Base-by-base conservation (phyloP, 2,888 invertebrate genomes). In the Pachymerium ferrugineum region DNA sequence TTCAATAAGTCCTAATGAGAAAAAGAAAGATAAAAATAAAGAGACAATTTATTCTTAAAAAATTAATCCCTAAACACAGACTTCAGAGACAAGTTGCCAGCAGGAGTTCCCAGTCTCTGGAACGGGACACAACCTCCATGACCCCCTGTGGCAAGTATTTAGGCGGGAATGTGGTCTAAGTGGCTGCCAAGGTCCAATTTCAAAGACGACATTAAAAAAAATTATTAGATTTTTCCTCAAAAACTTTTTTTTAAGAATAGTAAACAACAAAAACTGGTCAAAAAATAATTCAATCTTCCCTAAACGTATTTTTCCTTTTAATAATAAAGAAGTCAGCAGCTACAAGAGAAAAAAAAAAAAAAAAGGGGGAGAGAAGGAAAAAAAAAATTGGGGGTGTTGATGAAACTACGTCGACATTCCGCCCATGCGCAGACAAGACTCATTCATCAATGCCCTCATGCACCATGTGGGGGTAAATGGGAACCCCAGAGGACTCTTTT, bases 171-270 rank as follows among this genome's bases (percentile, higher is more conserved):
- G 47, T 22, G 47, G 47, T 54, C 47, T 54, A 54, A 54, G 47
- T 54, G 47, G 47, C 47, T 54, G 47, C 47, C 47, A 54, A 54
- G 47, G 47, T 54, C 47, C 47, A 54, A 54, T 54, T 54, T 54
- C 47, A 54, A 54, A 54, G 22, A 54, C 19, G 47, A 54, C 47
- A 54, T 54, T 54, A 54, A 54, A 54, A 38, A 22, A 54, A 54
- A 19, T 54, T 22, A 1, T 54, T 54, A 22, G 19, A 10, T 54
- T 54, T 19, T n/a, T n/a, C n/a, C n/a, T n/a, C n/a, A n/a, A n/a
- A n/a, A n/a, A n/a, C n/a, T n/a, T n/a, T n/a, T n/a, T n/a, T n/a
- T n/a, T n/a, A n/a, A n/a, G n/a, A n/a, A n/a, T n/a, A n/a, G n/a
- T n/a, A n/a, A n/a, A n/a, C n/a, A n/a, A n/a, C n/a, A n/a, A n/a